phyloP scores from a whole-genome alignment of 2,113 vertebrate species.

The Centropus unirufus region DNA sequence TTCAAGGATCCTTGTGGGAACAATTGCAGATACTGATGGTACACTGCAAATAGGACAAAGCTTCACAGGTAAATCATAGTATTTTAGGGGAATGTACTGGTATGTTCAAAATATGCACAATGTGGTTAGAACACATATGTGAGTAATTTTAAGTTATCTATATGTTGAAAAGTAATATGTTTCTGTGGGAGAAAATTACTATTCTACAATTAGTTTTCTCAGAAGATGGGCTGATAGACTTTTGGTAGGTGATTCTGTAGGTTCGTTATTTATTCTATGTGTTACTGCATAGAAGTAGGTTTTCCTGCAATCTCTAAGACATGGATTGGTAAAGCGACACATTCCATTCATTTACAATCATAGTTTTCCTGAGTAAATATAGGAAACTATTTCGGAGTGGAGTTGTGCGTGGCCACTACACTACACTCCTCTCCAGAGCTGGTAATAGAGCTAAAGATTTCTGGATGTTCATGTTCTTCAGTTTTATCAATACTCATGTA shows the following conservation, averaged over 20 bases:
- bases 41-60: conserved; percentile 82
- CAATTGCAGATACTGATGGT: conserved; percentile 70
- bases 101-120: not conserved
- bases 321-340: not conserved
- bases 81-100: not conserved
- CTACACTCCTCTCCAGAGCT: not conserved
- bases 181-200: not conserved
- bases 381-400: not conserved
- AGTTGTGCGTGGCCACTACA: not conserved
- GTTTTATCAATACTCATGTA: not conserved
- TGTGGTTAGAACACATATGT: not conserved
- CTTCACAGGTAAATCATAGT: conserved; percentile 81
- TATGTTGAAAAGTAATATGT: not conserved
- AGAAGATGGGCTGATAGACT: not conserved
- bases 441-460: not conserved
- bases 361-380: not conserved
- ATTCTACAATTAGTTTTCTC: not conserved
- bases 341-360: not conserved
- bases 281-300: not conserved
- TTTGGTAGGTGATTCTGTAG: not conserved
- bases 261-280: not conserved
- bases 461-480: not conserved
- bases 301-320: not conserved
- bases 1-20: conserved; percentile 75
- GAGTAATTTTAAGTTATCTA: not conserved